Percentiles rank a stretch among this genome's conserved stretches.
phyloP scores from a whole-genome alignment of 2,888 invertebrate genomes.

The Gonocerus acuteangulatus region DNA sequence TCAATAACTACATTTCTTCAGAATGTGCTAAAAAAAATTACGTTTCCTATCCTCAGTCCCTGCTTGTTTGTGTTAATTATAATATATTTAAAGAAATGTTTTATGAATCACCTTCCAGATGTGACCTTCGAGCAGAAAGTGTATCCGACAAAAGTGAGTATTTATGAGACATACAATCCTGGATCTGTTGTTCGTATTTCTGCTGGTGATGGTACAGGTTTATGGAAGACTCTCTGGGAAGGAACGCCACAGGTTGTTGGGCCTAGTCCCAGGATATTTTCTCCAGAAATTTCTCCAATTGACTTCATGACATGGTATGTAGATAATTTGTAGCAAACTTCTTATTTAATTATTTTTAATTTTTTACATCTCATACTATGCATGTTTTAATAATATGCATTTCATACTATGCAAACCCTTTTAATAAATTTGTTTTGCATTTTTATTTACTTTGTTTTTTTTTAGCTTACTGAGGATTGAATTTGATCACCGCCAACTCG shows the following conservation, averaged over 20 bases:
- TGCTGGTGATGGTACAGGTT: slow-evolving; percentile 51
- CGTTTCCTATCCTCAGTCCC: no score
- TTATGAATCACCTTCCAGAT: no score
- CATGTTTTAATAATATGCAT: no score
- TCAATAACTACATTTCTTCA: no score
- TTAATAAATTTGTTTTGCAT: neutral
- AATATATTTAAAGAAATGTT: no score
- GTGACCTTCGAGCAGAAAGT: slow-evolving; percentile 60
- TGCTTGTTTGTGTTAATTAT: no score
- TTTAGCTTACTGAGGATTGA: slow-evolving; percentile 71
- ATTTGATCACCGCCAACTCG: slow-evolving; percentile 70
- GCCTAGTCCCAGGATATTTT: slow-evolving; percentile 63
- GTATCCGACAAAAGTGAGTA: slow-evolving; percentile 59
- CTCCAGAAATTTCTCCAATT: slow-evolving; percentile 58
- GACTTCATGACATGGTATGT: slow-evolving; percentile 51
- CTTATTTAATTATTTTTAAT: neutral
- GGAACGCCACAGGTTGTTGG: slow-evolving; percentile 56
- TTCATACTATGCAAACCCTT: no score
- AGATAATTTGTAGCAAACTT: slow-evolving; percentile 1
- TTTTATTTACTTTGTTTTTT: slow-evolving; percentile 30
- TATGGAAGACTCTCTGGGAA: slow-evolving; percentile 73
- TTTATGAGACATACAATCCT: slow-evolving; percentile 81
- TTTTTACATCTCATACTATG: slow-evolving; percentile 50
- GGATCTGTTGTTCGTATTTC: slow-evolving; percentile 75
- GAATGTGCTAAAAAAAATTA: no score